phyloP scores from a whole-genome alignment of 2,888 invertebrate genomes.

The Amblyjoppa fuscipennis region DNA sequence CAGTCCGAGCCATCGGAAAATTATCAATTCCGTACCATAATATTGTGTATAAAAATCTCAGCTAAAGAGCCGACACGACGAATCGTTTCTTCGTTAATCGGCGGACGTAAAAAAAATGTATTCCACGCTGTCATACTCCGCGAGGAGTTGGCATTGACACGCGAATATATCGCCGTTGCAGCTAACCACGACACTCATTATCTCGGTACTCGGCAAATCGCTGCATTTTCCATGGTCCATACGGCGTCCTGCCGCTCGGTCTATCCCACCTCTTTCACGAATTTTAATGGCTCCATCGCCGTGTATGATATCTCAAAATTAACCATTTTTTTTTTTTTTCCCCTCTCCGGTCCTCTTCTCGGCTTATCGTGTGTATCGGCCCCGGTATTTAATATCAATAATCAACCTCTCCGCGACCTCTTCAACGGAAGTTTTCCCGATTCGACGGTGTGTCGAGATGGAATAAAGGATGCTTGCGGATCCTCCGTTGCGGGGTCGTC shows the following conservation, averaged over 20 bases:
- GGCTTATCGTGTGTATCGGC: conserved; percentile 13
- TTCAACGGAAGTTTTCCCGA: neutral
- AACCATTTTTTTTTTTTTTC: conserved; percentile 38
- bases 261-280: conserved; percentile 71
- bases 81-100: neutral
- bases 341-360: conserved; percentile 58
- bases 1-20: neutral
- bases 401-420: conserved; percentile 23
- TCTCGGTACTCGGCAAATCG: conserved; percentile 35
- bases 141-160: neutral
- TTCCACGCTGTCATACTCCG: neutral
- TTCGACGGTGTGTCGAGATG: neutral
- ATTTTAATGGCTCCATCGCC: conserved; percentile 72
- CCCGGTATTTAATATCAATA: conserved; percentile 34
- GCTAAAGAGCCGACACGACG: neutral
- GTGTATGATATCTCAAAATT: conserved; percentile 65
- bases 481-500: conserved; percentile 62
- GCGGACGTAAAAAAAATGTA: neutral
- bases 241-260: conserved; percentile 57
- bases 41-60: neutral
- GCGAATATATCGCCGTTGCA: neutral
- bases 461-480: conserved; percentile 35
- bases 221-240: conserved; percentile 46
- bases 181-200: conserved; percentile 30
- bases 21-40: neutral